Conservation (phyloP, 1,140 invertebrate species). For the Euglossa dilemma region DNA sequence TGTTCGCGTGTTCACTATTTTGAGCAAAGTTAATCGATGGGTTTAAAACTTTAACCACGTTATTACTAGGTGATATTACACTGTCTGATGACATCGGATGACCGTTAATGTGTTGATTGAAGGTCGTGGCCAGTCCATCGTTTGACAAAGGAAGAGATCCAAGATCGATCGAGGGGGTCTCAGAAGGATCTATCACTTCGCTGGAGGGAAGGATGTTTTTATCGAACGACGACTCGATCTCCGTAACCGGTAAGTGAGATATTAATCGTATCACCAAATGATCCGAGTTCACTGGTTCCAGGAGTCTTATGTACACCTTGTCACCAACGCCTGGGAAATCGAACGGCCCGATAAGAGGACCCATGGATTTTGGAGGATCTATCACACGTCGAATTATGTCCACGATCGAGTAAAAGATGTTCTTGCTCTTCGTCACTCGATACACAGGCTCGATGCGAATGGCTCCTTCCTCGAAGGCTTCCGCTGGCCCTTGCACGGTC, state of each 20-base stretch:
- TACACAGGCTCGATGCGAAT: constrained; percentile 52
- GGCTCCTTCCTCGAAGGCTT: constrained; percentile 19
- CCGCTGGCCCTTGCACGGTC: constrained; percentile 10
- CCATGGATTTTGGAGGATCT: constrained; percentile 16
- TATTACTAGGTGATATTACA: neutral
- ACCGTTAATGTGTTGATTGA: neutral
- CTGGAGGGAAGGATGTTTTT: neutral
- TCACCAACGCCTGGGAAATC: constrained; percentile 55
- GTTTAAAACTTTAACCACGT: neutral
- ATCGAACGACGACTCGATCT: constrained; percentile 19
- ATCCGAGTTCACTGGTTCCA: constrained; percentile 49
- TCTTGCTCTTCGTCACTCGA: constrained; percentile 44
- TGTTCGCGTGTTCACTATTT: neutral
- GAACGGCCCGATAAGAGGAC: constrained; percentile 64
- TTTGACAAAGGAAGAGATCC: neutral
- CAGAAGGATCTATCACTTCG: neutral
- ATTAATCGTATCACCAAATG: constrained; percentile 63
- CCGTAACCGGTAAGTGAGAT: constrained; percentile 3
- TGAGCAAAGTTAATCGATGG: neutral
- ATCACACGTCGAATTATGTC: constrained; percentile 44
- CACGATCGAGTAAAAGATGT: constrained; percentile 42
- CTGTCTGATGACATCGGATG: neutral
- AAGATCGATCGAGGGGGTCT: neutral
- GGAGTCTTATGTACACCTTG: constrained; percentile 60
- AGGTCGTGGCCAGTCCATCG: neutral